phyloP scores from a whole-genome alignment of 1,140 invertebrate species.

The Lamellibrachia luymesi region DNA sequence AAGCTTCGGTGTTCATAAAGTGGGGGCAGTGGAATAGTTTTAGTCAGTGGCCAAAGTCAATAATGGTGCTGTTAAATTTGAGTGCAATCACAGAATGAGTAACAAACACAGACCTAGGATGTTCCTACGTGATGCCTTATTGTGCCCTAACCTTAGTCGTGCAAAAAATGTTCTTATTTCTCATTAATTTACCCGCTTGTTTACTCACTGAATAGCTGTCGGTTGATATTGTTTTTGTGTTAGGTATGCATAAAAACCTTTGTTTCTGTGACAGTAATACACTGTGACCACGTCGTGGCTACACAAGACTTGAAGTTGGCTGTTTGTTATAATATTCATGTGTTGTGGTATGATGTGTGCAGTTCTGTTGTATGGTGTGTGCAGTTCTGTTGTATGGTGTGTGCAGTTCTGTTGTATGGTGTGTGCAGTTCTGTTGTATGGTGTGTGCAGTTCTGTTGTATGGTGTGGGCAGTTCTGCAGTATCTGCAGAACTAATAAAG shows the following conservation, averaged over 20 bases:
- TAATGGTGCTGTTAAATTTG: not conserved
- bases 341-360: not conserved
- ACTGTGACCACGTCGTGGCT: not conserved
- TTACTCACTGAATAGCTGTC: not conserved
- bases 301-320: not conserved
- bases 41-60: not conserved
- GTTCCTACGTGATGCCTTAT: not conserved
- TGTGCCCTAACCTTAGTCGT: not conserved
- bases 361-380: not conserved
- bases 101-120: not conserved
- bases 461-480: not conserved
- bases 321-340: not conserved
- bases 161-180: not conserved
- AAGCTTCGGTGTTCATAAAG: not conserved
- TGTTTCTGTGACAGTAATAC: not conserved
- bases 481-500: not conserved
- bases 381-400: not conserved
- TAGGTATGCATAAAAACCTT: not conserved
- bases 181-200: not conserved
- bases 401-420: not conserved
- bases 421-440: not conserved
- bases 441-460: not conserved
- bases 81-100: not conserved
- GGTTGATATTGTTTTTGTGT: not conserved
- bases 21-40: not conserved